Evolutionary conservation across 2,113 vertebrate genomes (phyloP).

Genomic region (Saccopteryx leptura): DNA sequence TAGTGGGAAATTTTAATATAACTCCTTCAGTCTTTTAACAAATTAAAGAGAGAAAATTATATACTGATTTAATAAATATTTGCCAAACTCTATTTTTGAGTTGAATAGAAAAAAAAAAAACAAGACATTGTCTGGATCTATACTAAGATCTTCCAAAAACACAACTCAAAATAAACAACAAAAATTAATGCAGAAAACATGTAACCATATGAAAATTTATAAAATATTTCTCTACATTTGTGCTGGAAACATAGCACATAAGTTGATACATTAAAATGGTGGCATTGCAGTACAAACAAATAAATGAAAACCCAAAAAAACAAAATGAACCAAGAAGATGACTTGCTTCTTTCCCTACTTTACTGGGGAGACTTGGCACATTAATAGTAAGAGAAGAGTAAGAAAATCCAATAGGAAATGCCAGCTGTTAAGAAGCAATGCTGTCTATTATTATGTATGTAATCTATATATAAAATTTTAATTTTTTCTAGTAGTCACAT

Average conservation of each 20-base stretch:
- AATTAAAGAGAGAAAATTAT: not conserved
- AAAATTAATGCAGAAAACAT: not conserved
- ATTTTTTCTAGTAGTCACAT: not conserved
- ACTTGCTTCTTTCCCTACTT: not conserved
- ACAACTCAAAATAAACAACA: not conserved
- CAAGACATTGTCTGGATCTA: not conserved
- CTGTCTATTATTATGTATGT: not conserved
- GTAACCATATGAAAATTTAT: not conserved
- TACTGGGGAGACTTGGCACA: not conserved
- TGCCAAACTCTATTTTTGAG: not conserved
- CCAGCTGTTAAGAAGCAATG: not conserved
- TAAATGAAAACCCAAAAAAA: not conserved
- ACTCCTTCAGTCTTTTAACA: not conserved
- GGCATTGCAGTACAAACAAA: not conserved
- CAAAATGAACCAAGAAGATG: not conserved
- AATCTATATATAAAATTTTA: not conserved
- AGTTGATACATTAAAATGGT: not conserved
- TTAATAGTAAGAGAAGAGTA: not conserved
- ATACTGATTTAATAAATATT: not conserved
- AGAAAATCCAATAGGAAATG: not conserved
- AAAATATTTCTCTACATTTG: not conserved
- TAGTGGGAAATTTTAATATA: not conserved
- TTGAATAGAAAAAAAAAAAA: constrained; percentile 44
- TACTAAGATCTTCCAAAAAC: not conserved
- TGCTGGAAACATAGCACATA: not conserved